Evolutionary conservation across 2,888 invertebrate species (phyloP).

Genomic region (Norana najaformis): DNA sequence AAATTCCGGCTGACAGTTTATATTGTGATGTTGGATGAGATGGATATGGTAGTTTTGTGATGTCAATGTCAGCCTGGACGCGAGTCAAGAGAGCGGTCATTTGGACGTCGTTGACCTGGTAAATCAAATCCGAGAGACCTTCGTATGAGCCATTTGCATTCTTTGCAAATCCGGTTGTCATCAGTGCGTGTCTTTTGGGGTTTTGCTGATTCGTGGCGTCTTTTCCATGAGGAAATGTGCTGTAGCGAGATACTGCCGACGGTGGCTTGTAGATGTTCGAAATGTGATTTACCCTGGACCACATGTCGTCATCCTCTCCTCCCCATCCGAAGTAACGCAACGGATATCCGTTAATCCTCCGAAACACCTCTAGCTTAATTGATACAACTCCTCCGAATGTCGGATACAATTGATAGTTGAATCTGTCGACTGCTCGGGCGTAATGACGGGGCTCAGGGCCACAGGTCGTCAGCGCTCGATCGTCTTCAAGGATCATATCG

Average conservation of each 20-base stretch:
- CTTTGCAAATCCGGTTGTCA: background rate
- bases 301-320: slow-evolving; percentile 21
- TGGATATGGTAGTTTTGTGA: background rate
- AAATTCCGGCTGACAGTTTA: background rate
- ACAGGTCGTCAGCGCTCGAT: background rate
- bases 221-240: background rate
- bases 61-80: background rate
- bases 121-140: background rate
- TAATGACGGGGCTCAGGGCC: background rate
- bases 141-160: background rate
- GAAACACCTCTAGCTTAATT: background rate
- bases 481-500: slow-evolving; percentile 8
- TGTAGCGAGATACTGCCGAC: background rate
- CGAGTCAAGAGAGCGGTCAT: background rate
- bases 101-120: background rate
- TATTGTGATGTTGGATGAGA: background rate
- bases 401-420: background rate
- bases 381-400: background rate
- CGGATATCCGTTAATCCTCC: background rate
- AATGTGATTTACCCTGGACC: background rate
- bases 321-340: slow-evolving; percentile 9
- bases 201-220: background rate
- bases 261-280: background rate
- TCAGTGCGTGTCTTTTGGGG: background rate
- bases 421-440: background rate